Base-by-base conservation (phyloP, 1,140 invertebrate species). In the Aphelenchoides besseyi region DNA sequence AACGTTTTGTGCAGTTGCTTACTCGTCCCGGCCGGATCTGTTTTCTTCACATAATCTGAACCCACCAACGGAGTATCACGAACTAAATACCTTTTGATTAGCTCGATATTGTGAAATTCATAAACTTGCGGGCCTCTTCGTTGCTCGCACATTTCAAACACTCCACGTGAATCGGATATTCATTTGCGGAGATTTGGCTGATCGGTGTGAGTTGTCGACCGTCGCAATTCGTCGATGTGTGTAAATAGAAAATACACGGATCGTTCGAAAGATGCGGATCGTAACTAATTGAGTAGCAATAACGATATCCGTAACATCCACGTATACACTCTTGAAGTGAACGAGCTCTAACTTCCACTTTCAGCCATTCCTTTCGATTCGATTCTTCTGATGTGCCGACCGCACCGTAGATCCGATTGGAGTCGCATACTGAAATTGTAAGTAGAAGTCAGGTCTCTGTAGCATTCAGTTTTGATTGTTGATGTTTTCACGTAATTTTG, bases 281-380 rank as follows among this genome's bases (percentile, higher is more conserved):
- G 59, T 71, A 72, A 16, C 37, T 72, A 5, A 72, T 12, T n/a
- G 70, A 72, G 33, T 72, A 72, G 37, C 74, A 75, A 54, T 70
- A 75, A 23, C 74, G 75, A 33, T 75, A 75, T 33, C 54, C 72
- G 37, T 76, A 77, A 57, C 74, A 75, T 12, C 35, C 62, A 8
- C 52, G n/a, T 29, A 75, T 30, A 53, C 74, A 75, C 26, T 68
- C 57, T 12, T 68, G 23, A 26, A 75, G 36, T 3, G 75, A 61
- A 33, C 23, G 18, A 3, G 64, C 30, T 23, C 37, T 26, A 26
- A 70, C 36, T 30, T 75, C 73, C 18, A 75, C 16, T 29, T 36
- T 29, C 33, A 75, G 59, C 74, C 74, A 75, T 16, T n/a, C 35
- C 28, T 69, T 37, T 66, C 32, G 30, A 23, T 16, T 1, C n/a